A percentile compares a stretch with the other conserved stretches of the same genome.
phyloP scores from a whole-genome alignment of 2,113 vertebrate species.

The Gambusia affinis region DNA sequence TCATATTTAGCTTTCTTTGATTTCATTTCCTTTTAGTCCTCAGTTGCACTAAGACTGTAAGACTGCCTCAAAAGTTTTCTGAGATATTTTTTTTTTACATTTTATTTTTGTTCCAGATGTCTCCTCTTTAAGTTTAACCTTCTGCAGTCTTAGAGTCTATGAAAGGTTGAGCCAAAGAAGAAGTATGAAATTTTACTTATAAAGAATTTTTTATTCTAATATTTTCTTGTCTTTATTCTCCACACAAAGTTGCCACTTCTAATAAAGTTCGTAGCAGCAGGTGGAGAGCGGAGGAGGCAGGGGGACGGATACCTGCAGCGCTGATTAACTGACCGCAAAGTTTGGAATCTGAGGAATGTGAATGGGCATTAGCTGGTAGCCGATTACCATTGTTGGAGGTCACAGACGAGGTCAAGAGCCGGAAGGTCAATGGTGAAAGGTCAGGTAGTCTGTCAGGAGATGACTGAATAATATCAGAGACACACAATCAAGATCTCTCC shows the following conservation, averaged over 20 bases:
- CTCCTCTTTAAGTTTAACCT: slow-evolving; percentile 22
- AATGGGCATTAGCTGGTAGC: slow-evolving; percentile 69
- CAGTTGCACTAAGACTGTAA: background rate
- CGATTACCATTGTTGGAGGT: slow-evolving; percentile 61
- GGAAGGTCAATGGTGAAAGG: slow-evolving; percentile 63
- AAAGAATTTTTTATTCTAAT: background rate
- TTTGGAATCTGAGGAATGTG: slow-evolving; percentile 66
- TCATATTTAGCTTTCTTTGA: too few species aligned
- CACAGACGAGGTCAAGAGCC: slow-evolving; percentile 61
- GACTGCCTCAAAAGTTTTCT: too few species aligned
- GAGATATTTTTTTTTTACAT: slow-evolving; percentile 15
- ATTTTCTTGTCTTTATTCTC: background rate
- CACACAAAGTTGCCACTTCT: background rate
- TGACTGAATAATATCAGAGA: slow-evolving; percentile 28
- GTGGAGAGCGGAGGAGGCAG: slow-evolving; percentile 35
- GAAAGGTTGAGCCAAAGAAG: background rate
- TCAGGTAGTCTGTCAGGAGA: slow-evolving; percentile 65
- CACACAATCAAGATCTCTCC: background rate
- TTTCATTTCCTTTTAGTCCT: background rate
- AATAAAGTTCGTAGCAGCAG: slow-evolving; percentile 33
- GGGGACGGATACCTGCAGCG: slow-evolving; percentile 21
- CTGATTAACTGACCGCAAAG: slow-evolving; percentile 29
- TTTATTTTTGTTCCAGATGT: slow-evolving; percentile 5
- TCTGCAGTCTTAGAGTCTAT: background rate
- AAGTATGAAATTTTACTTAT: background rate